phyloP scores from a whole-genome alignment of 2,888 invertebrate species.

The Bugula neritina region DNA sequence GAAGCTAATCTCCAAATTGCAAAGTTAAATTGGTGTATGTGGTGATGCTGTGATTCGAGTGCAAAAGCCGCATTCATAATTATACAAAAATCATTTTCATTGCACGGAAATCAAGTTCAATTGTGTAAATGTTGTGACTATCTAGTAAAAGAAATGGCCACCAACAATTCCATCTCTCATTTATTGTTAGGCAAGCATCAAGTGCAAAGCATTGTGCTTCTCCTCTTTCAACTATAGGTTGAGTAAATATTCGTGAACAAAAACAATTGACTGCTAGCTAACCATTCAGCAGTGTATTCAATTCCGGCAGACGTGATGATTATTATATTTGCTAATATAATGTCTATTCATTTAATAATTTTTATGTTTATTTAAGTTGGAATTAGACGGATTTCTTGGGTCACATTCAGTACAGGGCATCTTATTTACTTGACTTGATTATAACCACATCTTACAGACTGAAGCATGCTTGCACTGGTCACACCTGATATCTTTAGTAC shows the following conservation, averaged over 20 bases:
- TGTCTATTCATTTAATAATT: slow-evolving; percentile 13
- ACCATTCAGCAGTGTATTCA: background rate
- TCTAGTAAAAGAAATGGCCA: background rate
- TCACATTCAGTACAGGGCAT: slow-evolving; percentile 8
- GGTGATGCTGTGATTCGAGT: background rate
- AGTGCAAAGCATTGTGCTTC: background rate
- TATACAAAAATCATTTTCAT: slow-evolving; percentile 21
- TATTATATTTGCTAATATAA: slow-evolving; percentile 1
- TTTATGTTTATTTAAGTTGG: background rate
- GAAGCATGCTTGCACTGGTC: too few relatives aligned
- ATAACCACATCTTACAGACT: too few relatives aligned
- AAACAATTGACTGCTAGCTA: background rate
- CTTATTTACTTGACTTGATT: background rate
- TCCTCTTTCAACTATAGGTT: background rate
- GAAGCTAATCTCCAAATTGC: too few relatives aligned
- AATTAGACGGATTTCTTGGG: background rate
- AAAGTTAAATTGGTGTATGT: too few relatives aligned
- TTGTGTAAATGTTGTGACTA: background rate
- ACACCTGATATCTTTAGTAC: background rate
- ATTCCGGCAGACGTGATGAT: slow-evolving; percentile 5
- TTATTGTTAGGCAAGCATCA: background rate
- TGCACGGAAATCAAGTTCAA: slow-evolving; percentile 20
- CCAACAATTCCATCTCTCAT: background rate
- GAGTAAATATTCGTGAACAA: slow-evolving; percentile 6
- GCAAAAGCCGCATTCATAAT: background rate